Base-by-base conservation (phyloP, 2,797 vertebrate genomes). In the Crypturellus tataupa region DNA sequence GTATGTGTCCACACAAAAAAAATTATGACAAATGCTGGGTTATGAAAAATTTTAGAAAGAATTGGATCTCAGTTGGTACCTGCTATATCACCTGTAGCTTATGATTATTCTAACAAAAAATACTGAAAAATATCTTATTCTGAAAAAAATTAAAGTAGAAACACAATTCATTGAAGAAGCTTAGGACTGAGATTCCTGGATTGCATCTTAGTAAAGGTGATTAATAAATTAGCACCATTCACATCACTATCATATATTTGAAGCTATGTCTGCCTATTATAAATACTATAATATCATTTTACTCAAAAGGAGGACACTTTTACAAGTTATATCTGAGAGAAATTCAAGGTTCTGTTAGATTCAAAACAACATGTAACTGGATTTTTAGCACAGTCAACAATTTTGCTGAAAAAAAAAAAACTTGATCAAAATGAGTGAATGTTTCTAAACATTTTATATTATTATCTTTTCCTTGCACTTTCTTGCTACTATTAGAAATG, bases 231-330 rank as follows among this genome's bases (percentile, higher is more conserved):
- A 89, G 85, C 25, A 89, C 8, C n/a, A 70, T 39, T 56, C 63
- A 83, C 37, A 53, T 89, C 25, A 40, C 24, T 82, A 24, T 63
- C 42, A 55, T 51, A 81, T 80, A 81, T 80, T 33, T 33, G 5
- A 95, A 90, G 67, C 40, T 47, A 12, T 35, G 33, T 85, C 80
- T 70, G 24, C 47, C n/a, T 85, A 93, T 87, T 77, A 64, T 49
- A 93, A 96, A 82, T 42, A 86, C 70, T 53, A 53, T 29, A 80
- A 75, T 80, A 84, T 65, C 71, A 85, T 72, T 16, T 44, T 81
- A 90, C 89, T 90, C 13, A 12, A 81, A 75, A 72, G 63, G 23
- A 91, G 14, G 51, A 78, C 24, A 59, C 12, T 92, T 93, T 87
- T 78, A 96, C 69, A 85, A 71, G 55, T 47, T 60, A 10, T 8